These are phyloP conservation scores for Dipus sagitta DNA, from an alignment of 2,797 vertebrate genomes.

Conservation along the genomic window DNA sequence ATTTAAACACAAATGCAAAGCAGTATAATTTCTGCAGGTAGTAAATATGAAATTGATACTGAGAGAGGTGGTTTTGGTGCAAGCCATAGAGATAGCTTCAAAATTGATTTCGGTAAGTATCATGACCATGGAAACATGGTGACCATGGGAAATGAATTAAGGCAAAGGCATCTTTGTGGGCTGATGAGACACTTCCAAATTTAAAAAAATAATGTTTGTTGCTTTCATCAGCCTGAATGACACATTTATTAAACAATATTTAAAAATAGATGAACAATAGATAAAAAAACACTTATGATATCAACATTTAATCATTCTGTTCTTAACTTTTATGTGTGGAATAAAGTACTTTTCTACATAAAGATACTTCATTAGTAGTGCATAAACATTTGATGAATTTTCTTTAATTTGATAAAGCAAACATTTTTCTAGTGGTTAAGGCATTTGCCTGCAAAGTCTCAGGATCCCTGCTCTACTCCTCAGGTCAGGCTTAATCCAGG, in stretches of 20 bases:
- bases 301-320: background rate
- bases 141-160: constrained; percentile 11
- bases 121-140: constrained; percentile 1
- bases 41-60: constrained; percentile 46
- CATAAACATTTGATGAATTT: constrained; percentile 26
- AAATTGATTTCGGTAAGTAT: constrained; percentile 36
- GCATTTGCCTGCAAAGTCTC: no score
- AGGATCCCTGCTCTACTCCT: no score
- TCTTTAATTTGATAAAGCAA: constrained; percentile 4
- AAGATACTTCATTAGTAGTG: background rate
- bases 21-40: constrained; percentile 62
- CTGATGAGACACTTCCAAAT: constrained; percentile 45
- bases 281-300: background rate
- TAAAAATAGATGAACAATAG: background rate
- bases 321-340: constrained; percentile 32
- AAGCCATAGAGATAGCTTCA: constrained; percentile 52
- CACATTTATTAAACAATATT: constrained; percentile 66
- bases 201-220: constrained; percentile 52
- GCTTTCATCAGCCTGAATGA: constrained; percentile 56
- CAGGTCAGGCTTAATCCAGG: no score
- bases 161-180: constrained; percentile 21
- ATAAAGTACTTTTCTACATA: background rate
- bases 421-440: background rate
- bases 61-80: constrained; percentile 6
- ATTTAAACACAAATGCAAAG: constrained; percentile 60